Evolutionary conservation across 1,140 invertebrate species (phyloP).

Genomic region (Diuraphis noxia): DNA sequence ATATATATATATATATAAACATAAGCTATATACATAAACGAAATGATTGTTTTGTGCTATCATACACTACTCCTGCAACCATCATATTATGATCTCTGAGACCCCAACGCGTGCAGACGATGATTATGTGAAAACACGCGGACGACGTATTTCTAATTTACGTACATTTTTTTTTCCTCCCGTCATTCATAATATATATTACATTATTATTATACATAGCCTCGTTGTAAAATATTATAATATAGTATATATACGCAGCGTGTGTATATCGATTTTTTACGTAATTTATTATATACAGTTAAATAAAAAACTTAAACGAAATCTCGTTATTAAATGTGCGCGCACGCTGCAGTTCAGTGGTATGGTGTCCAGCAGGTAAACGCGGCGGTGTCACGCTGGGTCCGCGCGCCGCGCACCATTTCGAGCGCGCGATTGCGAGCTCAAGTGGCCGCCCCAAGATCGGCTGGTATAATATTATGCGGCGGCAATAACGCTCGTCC

Average conservation of each 20-base stretch:
- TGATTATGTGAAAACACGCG: not conserved
- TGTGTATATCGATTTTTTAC: conserved; percentile 18
- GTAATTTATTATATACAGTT: conserved; percentile 38
- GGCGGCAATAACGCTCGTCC: not conserved
- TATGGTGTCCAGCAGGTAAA: conserved; percentile 1
- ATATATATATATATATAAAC: not conserved
- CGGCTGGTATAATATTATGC: not conserved
- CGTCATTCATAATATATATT: conserved; percentile 19
- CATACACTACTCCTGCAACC: not conserved
- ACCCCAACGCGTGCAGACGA: not conserved
- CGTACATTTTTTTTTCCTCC: not conserved
- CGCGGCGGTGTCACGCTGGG: conserved; percentile 21
- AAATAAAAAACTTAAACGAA: not conserved
- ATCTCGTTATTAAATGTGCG: conserved; percentile 13
- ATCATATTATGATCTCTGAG: not conserved
- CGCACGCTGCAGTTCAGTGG: not conserved
- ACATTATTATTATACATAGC: not conserved
- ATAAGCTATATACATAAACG: not conserved
- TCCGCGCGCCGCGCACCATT: not conserved
- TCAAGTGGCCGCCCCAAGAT: not conserved
- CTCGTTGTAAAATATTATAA: not conserved
- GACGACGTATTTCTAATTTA: conserved; percentile 9
- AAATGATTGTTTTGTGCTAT: not conserved
- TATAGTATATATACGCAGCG: not conserved
- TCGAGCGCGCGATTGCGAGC: not conserved